Conservation (phyloP, 2,113 vertebrate species). For the Pituophis catenifer region DNA sequence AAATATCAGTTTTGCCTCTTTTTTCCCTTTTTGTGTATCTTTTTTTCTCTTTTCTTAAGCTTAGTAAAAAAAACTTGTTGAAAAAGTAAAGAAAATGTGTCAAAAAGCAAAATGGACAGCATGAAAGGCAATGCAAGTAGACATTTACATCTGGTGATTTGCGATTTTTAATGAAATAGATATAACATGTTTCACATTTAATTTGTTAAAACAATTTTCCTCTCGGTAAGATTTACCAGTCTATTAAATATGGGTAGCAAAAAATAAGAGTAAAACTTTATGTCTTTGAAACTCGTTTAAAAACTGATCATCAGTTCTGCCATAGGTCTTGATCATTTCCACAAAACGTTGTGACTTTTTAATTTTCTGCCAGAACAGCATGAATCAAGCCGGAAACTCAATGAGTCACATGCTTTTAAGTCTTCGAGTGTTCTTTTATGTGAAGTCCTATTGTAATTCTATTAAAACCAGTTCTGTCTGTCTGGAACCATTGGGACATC, state of each 20-base stretch:
- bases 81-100: neutral
- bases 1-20: neutral
- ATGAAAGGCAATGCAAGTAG: neutral
- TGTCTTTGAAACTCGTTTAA: neutral
- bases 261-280: neutral
- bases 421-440: neutral
- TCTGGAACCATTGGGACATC: neutral
- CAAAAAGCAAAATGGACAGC: neutral
- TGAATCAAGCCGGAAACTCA: neutral
- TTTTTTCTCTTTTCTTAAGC: neutral
- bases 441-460: neutral
- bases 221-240: neutral
- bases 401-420: rapidly evolving
- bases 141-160: neutral
- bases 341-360: constrained; percentile 25
- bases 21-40: neutral
- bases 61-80: neutral
- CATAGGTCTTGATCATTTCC: neutral
- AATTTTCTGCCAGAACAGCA: neutral
- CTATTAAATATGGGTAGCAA: neutral
- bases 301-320: neutral
- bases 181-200: neutral
- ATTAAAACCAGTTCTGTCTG: neutral
- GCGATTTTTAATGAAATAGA: neutral
- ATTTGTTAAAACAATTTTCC: neutral